Conservation (phyloP, 2,797 vertebrate species). For the Synanceia verrucosa region DNA sequence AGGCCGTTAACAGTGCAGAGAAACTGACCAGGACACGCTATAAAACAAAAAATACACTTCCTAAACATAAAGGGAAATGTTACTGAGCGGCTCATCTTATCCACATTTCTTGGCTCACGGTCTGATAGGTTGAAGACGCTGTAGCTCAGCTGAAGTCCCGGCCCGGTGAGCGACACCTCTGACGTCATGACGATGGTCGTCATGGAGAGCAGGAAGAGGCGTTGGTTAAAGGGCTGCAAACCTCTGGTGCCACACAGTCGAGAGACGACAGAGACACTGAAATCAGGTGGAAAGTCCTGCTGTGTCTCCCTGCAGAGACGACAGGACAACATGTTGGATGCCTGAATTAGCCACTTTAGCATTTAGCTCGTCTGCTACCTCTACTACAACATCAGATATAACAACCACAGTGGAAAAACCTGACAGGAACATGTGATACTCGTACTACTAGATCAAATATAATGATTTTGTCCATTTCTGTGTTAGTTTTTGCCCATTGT, state of each 20-base stretch:
- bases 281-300: background rate
- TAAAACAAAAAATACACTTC: conserved; percentile 9
- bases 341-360: no score
- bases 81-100: background rate
- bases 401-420: no score
- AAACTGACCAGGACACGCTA: conserved; percentile 92
- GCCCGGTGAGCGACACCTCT: conserved; percentile 89
- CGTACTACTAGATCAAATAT: no score
- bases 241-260: conserved; percentile 88
- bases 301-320: background rate
- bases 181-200: conserved; percentile 88
- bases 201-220: conserved; percentile 81
- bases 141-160: conserved; percentile 88
- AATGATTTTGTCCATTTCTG: no score
- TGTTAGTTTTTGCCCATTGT: no score
- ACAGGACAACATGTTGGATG: no score
- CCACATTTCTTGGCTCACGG: conserved; percentile 77
- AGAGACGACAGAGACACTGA: background rate
- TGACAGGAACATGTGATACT: no score
- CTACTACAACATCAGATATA: no score
- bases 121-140: conserved; percentile 91
- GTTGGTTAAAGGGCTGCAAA: conserved; percentile 87
- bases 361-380: no score
- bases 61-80: background rate
- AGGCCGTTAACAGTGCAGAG: conserved; percentile 89